A percentile compares a stretch with the other conserved stretches of the same genome.
These are phyloP conservation scores for Troides helena DNA, from an alignment of 2,888 invertebrate genomes.

Conservation along the genomic window DNA sequence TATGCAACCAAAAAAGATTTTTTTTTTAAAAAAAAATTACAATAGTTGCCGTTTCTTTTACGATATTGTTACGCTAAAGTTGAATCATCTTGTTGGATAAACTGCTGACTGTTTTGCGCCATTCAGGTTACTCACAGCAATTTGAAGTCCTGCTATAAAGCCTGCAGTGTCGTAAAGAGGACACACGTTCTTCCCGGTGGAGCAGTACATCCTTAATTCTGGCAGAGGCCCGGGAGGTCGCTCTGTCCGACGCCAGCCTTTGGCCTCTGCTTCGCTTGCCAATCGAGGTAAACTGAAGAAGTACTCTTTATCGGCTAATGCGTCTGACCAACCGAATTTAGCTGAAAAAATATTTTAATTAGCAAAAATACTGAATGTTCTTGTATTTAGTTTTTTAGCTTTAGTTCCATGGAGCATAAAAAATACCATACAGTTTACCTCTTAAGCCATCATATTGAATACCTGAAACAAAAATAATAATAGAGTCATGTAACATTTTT, in stretches of 20 bases:
- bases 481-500: background rate
- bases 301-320: slow-evolving; percentile 65
- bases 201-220: slow-evolving; percentile 69
- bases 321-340: slow-evolving; percentile 72
- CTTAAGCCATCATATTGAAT: slow-evolving; percentile 45
- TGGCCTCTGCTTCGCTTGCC: slow-evolving; percentile 57
- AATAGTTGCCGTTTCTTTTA: too few relatives aligned
- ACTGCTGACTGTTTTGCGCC: background rate
- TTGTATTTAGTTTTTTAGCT: background rate
- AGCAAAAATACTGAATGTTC: background rate
- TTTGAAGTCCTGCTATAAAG: slow-evolving; percentile 68
- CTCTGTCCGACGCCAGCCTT: slow-evolving; percentile 62
- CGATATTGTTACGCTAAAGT: too few relatives aligned
- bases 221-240: slow-evolving; percentile 56
- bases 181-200: slow-evolving; percentile 58
- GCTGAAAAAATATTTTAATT: slow-evolving; percentile 43
- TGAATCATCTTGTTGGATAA: too few relatives aligned
- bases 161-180: slow-evolving; percentile 67
- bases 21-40: too few relatives aligned
- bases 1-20: too few relatives aligned
- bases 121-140: slow-evolving; percentile 56
- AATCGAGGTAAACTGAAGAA: slow-evolving; percentile 72
- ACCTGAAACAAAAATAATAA: slow-evolving; percentile 39
- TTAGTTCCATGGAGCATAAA: background rate
- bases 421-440: too few relatives aligned